Conservation (phyloP, 2,888 invertebrate genomes). For the Mellilla xanthometata region DNA sequence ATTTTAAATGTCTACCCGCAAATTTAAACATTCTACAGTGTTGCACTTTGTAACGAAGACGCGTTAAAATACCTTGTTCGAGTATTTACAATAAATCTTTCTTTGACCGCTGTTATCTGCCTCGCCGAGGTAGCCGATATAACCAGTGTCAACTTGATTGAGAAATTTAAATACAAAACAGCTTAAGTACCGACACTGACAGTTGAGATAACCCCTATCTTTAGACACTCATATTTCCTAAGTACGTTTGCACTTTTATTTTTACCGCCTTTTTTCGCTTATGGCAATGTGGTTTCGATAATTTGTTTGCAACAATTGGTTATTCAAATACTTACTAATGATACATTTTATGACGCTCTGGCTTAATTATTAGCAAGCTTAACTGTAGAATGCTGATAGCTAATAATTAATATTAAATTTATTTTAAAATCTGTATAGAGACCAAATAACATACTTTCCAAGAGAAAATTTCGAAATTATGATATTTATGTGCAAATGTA, state of each 20-base stretch:
- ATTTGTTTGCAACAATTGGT: too few relatives aligned
- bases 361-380: too few relatives aligned
- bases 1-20: too few relatives aligned
- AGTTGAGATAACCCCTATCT: constrained; percentile 31
- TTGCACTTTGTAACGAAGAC: constrained; percentile 50
- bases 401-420: background rate
- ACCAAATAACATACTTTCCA: background rate
- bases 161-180: constrained; percentile 70
- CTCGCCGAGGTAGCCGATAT: constrained; percentile 69
- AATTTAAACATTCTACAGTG: constrained; percentile 39
- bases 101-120: constrained; percentile 67
- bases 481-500: constrained; percentile 9
- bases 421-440: background rate
- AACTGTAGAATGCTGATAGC: too few relatives aligned
- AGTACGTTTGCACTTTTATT: constrained; percentile 16
- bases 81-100: constrained; percentile 74
- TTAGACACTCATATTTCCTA: constrained; percentile 30
- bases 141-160: constrained; percentile 59
- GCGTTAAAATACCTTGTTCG: constrained; percentile 38
- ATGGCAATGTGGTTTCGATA: too few relatives aligned
- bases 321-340: too few relatives aligned
- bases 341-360: too few relatives aligned
- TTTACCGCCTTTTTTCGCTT: background rate
- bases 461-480: constrained; percentile 11
- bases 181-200: constrained; percentile 32